These are phyloP conservation scores for Drosophila austrosaltans DNA, from an alignment of 2,888 invertebrate species.

Conservation along the genomic window DNA sequence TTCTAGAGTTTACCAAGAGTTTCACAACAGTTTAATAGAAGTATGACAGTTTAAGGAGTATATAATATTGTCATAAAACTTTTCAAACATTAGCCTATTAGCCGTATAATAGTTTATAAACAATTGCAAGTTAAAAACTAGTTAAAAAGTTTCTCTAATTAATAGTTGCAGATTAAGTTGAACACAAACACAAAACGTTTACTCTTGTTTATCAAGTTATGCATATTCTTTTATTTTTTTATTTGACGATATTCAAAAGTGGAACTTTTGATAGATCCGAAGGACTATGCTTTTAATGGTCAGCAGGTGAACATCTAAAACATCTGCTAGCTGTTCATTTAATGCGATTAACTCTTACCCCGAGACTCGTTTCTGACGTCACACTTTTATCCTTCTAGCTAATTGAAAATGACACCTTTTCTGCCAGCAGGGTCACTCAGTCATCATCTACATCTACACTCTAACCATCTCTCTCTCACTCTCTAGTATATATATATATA, in stretches of 20 bases:
- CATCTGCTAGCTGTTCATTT: conserved; percentile 14
- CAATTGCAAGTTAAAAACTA: background rate
- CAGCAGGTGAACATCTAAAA: background rate
- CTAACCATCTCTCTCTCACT: background rate
- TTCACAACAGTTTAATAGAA: background rate
- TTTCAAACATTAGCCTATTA: background rate
- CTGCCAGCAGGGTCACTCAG: conserved; percentile 25
- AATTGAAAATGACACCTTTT: conserved; percentile 53
- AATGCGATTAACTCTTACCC: conserved; percentile 39
- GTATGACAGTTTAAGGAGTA: background rate
- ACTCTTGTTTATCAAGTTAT: too few relatives aligned
- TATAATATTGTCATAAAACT: background rate
- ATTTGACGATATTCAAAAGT: too few relatives aligned
- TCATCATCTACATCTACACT: background rate
- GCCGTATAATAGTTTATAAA: background rate
- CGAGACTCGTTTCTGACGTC: conserved; percentile 7
- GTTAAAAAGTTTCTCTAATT: background rate
- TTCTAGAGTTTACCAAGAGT: background rate
- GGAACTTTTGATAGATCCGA: too few relatives aligned
- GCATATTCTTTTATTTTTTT: too few relatives aligned
- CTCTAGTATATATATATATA: background rate
- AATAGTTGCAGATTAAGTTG: too few relatives aligned
- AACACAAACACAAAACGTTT: background rate
- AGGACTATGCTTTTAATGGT: background rate
- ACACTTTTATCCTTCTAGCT: conserved; percentile 25